Conservation (phyloP, 2,113 vertebrate species). For the Apus apus region DNA sequence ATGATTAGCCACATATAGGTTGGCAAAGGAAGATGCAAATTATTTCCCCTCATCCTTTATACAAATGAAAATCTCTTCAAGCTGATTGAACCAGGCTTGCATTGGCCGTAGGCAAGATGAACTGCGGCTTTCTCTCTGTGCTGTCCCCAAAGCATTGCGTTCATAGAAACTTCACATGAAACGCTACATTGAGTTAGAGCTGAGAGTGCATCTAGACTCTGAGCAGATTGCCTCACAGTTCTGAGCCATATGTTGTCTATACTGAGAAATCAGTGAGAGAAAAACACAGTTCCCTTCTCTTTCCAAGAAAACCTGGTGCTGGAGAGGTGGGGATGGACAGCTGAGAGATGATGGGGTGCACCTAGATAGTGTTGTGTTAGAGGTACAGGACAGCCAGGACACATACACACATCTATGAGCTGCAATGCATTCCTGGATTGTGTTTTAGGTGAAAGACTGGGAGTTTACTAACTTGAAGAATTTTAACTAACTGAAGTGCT, state of each 20-base stretch:
- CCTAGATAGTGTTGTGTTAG: background rate
- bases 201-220: slow-evolving; percentile 22
- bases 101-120: background rate
- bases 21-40: background rate
- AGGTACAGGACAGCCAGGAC: background rate
- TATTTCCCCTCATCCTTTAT: background rate
- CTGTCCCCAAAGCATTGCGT: background rate
- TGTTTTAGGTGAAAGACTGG: background rate
- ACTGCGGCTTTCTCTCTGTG: background rate
- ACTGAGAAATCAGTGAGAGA: slow-evolving; percentile 28
- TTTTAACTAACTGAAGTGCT: background rate
- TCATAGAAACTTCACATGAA: background rate
- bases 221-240: slow-evolving; percentile 61
- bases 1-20: background rate
- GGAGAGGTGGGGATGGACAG: background rate
- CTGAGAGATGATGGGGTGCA: background rate
- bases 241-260: slow-evolving; percentile 62
- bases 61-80: background rate
- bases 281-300: slow-evolving; percentile 41
- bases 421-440: background rate
- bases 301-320: slow-evolving; percentile 34
- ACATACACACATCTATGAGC: accelerated
- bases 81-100: background rate
- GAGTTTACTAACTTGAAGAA: background rate
- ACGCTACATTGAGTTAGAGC: background rate